Percentiles rank a stretch among this genome's conserved stretches.
These are phyloP conservation scores for Drosophila ohnishii DNA, from an alignment of 1,140 invertebrate species.

Conservation along the genomic window DNA sequence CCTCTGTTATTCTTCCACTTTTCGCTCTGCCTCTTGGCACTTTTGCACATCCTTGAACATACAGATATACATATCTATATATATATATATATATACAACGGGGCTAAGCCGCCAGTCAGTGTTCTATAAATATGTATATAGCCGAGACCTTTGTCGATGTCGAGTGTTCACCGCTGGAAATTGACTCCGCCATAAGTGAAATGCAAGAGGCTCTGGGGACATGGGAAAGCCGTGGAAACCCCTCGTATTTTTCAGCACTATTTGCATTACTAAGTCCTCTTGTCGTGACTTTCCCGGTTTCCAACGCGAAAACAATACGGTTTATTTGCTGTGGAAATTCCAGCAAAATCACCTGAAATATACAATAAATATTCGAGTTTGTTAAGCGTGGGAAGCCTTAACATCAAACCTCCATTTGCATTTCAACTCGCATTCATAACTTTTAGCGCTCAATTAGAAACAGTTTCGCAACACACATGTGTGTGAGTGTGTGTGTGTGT, in stretches of 20 bases:
- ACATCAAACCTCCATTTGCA: neutral
- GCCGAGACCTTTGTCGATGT: slow-evolving; percentile 22
- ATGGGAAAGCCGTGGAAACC: neutral
- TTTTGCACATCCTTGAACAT: slow-evolving; percentile 6
- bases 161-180: slow-evolving; percentile 36
- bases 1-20: slow-evolving; percentile 30
- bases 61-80: too few species aligned
- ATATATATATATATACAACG: neutral
- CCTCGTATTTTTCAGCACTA: slow-evolving; percentile 12
- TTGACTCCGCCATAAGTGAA: slow-evolving; percentile 32
- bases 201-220: slow-evolving; percentile 10
- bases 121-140: slow-evolving; percentile 29
- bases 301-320: slow-evolving; percentile 8
- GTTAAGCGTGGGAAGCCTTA: neutral
- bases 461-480: neutral
- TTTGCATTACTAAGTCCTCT: slow-evolving; percentile 45
- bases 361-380: slow-evolving; percentile 3
- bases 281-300: slow-evolving; percentile 37
- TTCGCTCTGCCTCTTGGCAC: slow-evolving; percentile 4
- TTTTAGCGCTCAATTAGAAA: slow-evolving; percentile 13
- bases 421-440: slow-evolving; percentile 11
- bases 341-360: slow-evolving; percentile 25
- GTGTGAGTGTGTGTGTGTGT: neutral
- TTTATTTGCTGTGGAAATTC: slow-evolving; percentile 27
- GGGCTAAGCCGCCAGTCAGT: slow-evolving; percentile 27